Evolutionary conservation across 2,797 vertebrate genomes (phyloP).

Genomic region (Manis crassicaudata): DNA sequence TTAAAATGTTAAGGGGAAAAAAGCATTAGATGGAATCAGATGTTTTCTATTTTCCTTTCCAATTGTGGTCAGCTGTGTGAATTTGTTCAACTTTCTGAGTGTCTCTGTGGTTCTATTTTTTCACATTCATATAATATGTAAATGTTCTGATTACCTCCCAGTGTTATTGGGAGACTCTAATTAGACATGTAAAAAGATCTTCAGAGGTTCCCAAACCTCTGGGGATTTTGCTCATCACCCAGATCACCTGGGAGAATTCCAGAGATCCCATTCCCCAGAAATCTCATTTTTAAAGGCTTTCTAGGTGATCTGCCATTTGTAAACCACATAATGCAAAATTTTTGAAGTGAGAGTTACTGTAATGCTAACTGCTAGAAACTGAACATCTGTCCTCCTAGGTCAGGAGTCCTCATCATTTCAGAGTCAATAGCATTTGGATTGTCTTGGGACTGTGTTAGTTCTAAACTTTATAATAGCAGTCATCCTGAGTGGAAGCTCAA

Average conservation of each 20-base stretch:
- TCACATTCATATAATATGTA: neutral
- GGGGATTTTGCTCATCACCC: neutral
- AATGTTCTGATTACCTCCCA: neutral
- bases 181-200: neutral
- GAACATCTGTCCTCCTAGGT: neutral
- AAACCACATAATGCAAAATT: neutral
- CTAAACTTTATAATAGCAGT: neutral
- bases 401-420: neutral
- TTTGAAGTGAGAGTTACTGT: neutral
- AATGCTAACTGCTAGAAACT: neutral
- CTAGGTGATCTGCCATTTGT: neutral
- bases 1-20: neutral
- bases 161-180: neutral
- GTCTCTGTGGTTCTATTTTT: neutral
- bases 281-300: neutral
- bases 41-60: neutral
- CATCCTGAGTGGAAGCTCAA: neutral
- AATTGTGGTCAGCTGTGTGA: neutral
- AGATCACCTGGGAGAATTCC: neutral
- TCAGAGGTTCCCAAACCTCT: neutral
- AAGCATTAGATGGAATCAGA: neutral
- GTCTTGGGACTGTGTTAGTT: neutral
- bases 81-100: neutral
- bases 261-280: neutral
- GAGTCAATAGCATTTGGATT: neutral